phyloP scores from a whole-genome alignment of 2,888 invertebrate species.

The Aspidiotus rigidus region DNA sequence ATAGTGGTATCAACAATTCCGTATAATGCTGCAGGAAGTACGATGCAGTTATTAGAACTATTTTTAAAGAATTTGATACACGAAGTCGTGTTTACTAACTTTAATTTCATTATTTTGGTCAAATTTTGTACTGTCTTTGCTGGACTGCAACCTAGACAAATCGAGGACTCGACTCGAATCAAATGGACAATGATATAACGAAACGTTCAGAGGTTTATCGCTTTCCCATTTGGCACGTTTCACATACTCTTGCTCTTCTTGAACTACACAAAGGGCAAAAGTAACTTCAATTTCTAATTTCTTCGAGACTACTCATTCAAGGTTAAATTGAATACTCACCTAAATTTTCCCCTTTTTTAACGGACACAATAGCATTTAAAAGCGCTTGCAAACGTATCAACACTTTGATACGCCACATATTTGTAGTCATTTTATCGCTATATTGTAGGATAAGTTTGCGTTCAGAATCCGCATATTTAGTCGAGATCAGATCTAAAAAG shows the following conservation, averaged over 20 bases:
- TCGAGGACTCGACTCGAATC: constrained; percentile 6
- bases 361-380: constrained; percentile 44
- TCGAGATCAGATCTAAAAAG: constrained; percentile 78
- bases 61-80: no score
- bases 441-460: constrained; percentile 34
- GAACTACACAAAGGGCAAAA: not conserved
- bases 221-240: constrained; percentile 18
- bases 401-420: constrained; percentile 70
- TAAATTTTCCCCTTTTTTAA: constrained; percentile 4
- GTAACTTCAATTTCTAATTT: not conserved
- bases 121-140: not conserved
- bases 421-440: constrained; percentile 54
- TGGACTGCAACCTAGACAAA: constrained; percentile 8
- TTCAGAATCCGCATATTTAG: constrained; percentile 33
- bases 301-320: not conserved
- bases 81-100: not conserved
- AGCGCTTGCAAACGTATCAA: constrained; percentile 58
- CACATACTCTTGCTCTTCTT: not conserved
- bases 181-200: constrained; percentile 15
- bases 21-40: constrained; percentile 49
- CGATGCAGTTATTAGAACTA: not conserved
- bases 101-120: constrained; percentile 20
- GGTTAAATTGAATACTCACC: not conserved
- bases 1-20: constrained; percentile 60
- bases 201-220: constrained; percentile 6